Percentiles rank a stretch among this genome's conserved stretches.
Conservation (phyloP, 2,797 vertebrate species). For the Scyliorhinus canicula region DNA sequence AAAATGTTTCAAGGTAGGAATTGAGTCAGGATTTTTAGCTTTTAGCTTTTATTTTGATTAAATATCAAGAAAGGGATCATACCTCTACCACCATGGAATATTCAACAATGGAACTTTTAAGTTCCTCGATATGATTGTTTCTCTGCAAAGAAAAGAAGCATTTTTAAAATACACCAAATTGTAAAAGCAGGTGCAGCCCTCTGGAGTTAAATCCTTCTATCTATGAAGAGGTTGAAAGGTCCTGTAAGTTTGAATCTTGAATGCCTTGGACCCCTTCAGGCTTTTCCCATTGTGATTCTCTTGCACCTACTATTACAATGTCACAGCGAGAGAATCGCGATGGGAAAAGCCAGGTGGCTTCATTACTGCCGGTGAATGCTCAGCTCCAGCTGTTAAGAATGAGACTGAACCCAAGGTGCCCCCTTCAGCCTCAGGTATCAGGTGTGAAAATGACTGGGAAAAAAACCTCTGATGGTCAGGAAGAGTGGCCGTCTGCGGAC, state of each 20-base stretch:
- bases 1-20: slow-evolving; percentile 40
- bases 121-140: slow-evolving; percentile 65
- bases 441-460: slow-evolving; percentile 46
- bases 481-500: slow-evolving; percentile 41
- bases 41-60: background rate
- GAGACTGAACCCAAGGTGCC: slow-evolving; percentile 44
- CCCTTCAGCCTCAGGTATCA: slow-evolving; percentile 45
- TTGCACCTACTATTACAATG: too few species aligned
- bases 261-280: too few species aligned
- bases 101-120: slow-evolving; percentile 68
- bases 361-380: slow-evolving; percentile 45
- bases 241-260: too few species aligned
- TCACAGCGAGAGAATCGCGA: slow-evolving; percentile 86
- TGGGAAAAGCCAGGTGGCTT: slow-evolving; percentile 81
- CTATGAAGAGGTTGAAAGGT: too few species aligned
- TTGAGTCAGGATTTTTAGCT: background rate
- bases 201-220: too few species aligned
- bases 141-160: slow-evolving; percentile 61
- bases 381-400: slow-evolving; percentile 45
- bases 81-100: slow-evolving; percentile 76
- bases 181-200: too few species aligned
- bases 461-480: slow-evolving; percentile 35
- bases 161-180: background rate
- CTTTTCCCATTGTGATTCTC: too few species aligned
- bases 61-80: slow-evolving; percentile 40